A percentile compares a stretch with the other conserved stretches of the same genome.
These are phyloP conservation scores for Agonopterix subpropinquella DNA, from an alignment of 2,888 invertebrate genomes.

Conservation along the genomic window DNA sequence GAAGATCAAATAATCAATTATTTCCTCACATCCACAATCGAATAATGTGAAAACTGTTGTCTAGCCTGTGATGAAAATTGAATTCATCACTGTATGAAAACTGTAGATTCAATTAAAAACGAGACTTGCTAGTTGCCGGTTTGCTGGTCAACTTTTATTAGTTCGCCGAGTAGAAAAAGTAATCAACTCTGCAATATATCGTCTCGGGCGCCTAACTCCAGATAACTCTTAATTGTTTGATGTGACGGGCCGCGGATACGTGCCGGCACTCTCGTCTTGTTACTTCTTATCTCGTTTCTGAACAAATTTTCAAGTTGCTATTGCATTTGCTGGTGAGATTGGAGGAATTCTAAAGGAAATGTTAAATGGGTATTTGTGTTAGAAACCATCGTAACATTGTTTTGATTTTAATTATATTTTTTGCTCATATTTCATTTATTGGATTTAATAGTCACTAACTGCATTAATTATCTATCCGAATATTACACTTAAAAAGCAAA, in stretches of 20 bases:
- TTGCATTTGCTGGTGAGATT: conserved; percentile 23
- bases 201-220: conserved; percentile 39
- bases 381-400: no score
- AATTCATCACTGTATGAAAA: conserved; percentile 19
- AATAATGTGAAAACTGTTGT: no score
- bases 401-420: no score
- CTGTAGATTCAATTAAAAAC: conserved; percentile 57
- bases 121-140: conserved; percentile 40
- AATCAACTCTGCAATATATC: conserved; percentile 62
- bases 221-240: conserved; percentile 63
- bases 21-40: no score
- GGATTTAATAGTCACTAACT: no score
- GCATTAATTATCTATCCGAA: no score
- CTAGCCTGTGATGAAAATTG: no score
- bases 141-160: conserved; percentile 67
- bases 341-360: not conserved
- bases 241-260: conserved; percentile 36
- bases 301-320: conserved; percentile 35
- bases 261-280: conserved; percentile 17
- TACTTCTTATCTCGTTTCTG: conserved; percentile 30
- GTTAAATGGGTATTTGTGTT: not conserved
- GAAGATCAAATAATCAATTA: no score
- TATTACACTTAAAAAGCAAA: no score
- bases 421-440: no score
- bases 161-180: conserved; percentile 58